phyloP scores from a whole-genome alignment of 2,113 vertebrate genomes.

The Platycercus adscitus region DNA sequence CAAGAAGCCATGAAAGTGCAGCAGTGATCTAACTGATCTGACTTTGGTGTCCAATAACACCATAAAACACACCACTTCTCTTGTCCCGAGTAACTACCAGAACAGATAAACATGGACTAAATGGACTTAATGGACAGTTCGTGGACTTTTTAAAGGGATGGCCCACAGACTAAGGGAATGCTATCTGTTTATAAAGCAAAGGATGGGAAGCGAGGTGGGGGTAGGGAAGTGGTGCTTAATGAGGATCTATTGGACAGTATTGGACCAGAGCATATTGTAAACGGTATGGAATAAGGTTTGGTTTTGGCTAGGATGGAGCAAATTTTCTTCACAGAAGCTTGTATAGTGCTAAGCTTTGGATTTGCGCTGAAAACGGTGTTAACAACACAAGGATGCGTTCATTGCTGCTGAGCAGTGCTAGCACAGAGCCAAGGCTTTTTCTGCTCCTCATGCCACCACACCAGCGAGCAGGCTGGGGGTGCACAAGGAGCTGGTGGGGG shows the following conservation, averaged over 20 bases:
- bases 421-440: background rate
- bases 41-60: background rate
- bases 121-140: background rate
- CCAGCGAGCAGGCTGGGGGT: accelerated
- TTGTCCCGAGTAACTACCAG: background rate
- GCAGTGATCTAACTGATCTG: background rate
- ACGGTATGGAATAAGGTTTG: background rate
- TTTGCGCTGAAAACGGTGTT: background rate
- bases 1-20: background rate
- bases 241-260: background rate
- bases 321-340: background rate
- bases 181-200: background rate
- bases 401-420: background rate
- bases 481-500: background rate
- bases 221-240: background rate
- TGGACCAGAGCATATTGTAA: background rate
- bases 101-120: background rate
- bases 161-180: background rate
- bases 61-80: background rate
- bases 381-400: background rate
- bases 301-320: background rate
- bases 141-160: background rate
- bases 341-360: background rate
- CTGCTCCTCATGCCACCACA: background rate
- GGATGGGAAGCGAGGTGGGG: accelerated